A percentile compares a stretch with the other conserved stretches of the same genome.
Evolutionary conservation across 2,797 vertebrate genomes (phyloP).

Genomic region (Pitangus sulphuratus): DNA sequence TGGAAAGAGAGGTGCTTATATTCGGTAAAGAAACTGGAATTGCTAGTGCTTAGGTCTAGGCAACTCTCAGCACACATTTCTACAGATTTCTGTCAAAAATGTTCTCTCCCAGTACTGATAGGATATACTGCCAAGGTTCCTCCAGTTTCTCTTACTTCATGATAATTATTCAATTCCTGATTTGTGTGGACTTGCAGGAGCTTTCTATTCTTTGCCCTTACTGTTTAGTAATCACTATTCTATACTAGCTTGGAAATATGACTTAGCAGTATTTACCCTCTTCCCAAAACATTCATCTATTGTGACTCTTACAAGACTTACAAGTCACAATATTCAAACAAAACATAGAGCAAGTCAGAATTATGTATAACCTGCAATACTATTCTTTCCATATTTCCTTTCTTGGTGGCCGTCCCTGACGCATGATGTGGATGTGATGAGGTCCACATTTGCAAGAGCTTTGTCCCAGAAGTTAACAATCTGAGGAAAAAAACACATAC

Average conservation of each 20-base stretch:
- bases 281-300: background rate
- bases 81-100: background rate
- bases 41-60: background rate
- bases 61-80: background rate
- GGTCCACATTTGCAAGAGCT: conserved; percentile 90
- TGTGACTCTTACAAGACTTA: background rate
- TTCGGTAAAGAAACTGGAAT: background rate
- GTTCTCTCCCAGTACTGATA: background rate
- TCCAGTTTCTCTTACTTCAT: background rate
- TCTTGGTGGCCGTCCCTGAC: conserved; percentile 74
- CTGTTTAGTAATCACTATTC: background rate
- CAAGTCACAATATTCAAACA: background rate
- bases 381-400: conserved; percentile 84
- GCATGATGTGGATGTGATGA: conserved; percentile 73
- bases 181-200: background rate
- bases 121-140: background rate
- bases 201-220: background rate
- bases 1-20: background rate
- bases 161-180: background rate
- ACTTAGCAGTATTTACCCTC: background rate
- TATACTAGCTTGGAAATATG: background rate
- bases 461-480: conserved; percentile 86
- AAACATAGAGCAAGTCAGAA: background rate
- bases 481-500: conserved; percentile 66
- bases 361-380: conserved; percentile 86